phyloP scores from a whole-genome alignment of 2,888 invertebrate genomes.

The Drosophila nigritarsus region DNA sequence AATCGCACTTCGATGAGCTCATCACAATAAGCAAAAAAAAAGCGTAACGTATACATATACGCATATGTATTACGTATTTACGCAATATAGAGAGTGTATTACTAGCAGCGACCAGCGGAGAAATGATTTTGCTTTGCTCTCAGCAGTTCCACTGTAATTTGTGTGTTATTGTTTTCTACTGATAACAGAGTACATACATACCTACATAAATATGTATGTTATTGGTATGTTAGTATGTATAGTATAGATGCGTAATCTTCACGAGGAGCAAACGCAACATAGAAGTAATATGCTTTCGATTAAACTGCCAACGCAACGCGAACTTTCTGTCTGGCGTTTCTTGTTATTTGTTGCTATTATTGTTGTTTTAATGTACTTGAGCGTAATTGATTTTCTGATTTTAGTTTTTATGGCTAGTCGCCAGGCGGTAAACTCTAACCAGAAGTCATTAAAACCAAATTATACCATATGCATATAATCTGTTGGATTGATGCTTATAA shows the following conservation, averaged over 20 bases:
- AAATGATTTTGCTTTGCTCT: constrained; percentile 23
- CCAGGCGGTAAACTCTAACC: not conserved
- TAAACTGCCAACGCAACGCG: constrained; percentile 29
- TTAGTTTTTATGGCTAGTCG: constrained; percentile 1
- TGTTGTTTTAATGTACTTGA: not conserved
- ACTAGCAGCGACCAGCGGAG: constrained; percentile 4
- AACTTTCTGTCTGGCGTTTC: not conserved
- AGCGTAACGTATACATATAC: constrained; percentile 4
- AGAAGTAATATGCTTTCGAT: constrained; percentile 9
- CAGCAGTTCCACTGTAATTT: constrained; percentile 15
- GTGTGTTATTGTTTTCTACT: constrained; percentile 28
- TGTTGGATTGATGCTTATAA: not conserved
- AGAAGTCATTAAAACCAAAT: not conserved
- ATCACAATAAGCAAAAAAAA: constrained; percentile 30
- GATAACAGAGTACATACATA: constrained; percentile 33
- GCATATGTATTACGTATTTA: not conserved
- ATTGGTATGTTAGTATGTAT: constrained; percentile 14
- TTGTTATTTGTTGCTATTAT: constrained; percentile 4
- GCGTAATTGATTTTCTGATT: not conserved
- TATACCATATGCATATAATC: not conserved
- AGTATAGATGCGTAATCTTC: constrained; percentile 29
- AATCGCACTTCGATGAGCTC: constrained; percentile 50
- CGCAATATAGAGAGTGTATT: not conserved
- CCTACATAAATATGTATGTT: constrained; percentile 4
- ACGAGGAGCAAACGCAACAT: constrained; percentile 11